phyloP scores from a whole-genome alignment of 53 echinoderm and acorn worm species.

The Echinarachnius parma region DNA sequence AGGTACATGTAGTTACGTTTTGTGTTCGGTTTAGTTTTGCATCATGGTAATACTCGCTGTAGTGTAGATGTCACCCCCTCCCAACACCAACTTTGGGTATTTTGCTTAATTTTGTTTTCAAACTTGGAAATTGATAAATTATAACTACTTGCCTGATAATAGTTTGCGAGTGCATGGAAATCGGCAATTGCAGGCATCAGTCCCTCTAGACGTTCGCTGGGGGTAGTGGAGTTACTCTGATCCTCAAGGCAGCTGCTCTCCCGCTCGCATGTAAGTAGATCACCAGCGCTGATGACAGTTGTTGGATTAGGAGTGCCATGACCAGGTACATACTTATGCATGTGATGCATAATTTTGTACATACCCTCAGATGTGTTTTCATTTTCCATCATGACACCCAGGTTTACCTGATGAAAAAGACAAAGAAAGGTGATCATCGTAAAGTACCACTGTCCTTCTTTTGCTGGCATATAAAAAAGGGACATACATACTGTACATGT shows the following conservation, averaged over 20 bases:
- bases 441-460: no score
- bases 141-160: slow-evolving; percentile 66
- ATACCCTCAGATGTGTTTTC: slow-evolving; percentile 68
- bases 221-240: slow-evolving; percentile 51
- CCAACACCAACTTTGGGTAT: no score
- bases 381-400: slow-evolving; percentile 71
- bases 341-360: slow-evolving; percentile 51
- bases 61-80: no score
- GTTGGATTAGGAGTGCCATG: slow-evolving; percentile 35
- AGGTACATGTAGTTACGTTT: no score
- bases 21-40: no score
- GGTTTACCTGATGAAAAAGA: slow-evolving; percentile 64
- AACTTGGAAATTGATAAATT: no score
- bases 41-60: no score
- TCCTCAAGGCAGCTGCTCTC: slow-evolving; percentile 49
- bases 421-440: no score
- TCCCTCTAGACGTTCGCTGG: slow-evolving; percentile 58
- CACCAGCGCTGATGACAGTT: slow-evolving; percentile 51
- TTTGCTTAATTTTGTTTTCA: no score
- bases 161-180: slow-evolving; percentile 72
- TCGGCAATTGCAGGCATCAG: slow-evolving; percentile 67
- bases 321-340: slow-evolving; percentile 69
- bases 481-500: no score
- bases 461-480: no score
- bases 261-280: slow-evolving; percentile 64